phyloP scores from a whole-genome alignment of 2,888 invertebrate species.

The Nomada fucata region DNA sequence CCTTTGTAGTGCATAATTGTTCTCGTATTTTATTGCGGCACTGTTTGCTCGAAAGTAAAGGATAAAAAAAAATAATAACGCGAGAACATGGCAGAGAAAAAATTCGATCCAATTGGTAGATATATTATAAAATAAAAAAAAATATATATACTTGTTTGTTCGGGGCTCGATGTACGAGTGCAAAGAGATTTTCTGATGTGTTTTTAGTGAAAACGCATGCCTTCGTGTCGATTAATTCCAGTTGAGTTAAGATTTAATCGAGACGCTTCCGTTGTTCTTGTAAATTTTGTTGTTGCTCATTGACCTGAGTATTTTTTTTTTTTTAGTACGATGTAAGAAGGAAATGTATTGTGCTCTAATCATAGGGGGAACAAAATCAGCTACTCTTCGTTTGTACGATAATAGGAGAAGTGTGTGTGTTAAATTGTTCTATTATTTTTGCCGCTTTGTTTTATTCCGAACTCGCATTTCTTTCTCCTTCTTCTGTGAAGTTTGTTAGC shows the following conservation, averaged over 20 bases:
- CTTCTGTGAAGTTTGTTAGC: conserved; percentile 2
- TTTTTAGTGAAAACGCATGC: conserved; percentile 38
- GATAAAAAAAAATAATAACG: no score
- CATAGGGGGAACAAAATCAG: conserved; percentile 10
- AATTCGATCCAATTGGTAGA: conserved; percentile 23
- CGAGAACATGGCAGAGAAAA: not conserved
- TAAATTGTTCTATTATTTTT: not conserved
- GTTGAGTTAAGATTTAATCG: conserved; percentile 30
- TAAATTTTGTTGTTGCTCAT: conserved; percentile 52
- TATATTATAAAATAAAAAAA: conserved; percentile 26
- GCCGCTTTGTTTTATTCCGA: conserved; percentile 1
- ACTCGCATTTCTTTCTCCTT: not conserved
- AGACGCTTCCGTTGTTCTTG: conserved; percentile 28
- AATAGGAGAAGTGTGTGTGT: conserved; percentile 9
- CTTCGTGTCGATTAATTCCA: conserved; percentile 40
- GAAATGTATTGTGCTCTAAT: conserved; percentile 5
- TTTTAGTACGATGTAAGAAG: conserved; percentile 2
- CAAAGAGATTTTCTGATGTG: conserved; percentile 39
- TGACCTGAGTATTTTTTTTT: conserved; percentile 42
- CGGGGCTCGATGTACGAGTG: conserved; percentile 20
- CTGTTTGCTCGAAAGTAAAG: conserved; percentile 23
- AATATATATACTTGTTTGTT: not conserved
- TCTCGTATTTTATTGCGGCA: conserved; percentile 19
- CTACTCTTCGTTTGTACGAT: conserved; percentile 16
- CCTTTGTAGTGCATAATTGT: not conserved